Evolutionary conservation across 2,113 vertebrate genomes (phyloP), one percentile per base, ranked within the genome.

Genomic region (Passerina amoena): DNA sequence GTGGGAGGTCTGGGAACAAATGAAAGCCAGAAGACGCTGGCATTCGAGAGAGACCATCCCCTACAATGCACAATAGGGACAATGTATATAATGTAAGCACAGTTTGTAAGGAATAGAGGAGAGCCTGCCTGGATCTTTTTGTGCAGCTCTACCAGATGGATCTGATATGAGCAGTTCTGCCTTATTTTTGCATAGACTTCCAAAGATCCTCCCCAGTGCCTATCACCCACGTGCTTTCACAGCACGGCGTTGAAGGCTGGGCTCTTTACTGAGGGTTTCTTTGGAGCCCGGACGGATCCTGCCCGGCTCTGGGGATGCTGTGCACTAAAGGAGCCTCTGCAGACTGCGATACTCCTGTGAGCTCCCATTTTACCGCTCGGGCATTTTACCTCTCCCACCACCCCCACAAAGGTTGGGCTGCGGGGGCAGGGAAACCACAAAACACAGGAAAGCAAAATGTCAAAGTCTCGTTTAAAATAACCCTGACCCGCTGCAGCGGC

Each of bases 1-100:
- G 96, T 97, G 96, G 96, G 96, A 97, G 96, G 96, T 97, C 96
- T 88, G 88, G 24, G 93, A 93, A 92, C 93, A 95, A 96, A 97
- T 82, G 96, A 96, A 96, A 95, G 93, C 96, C 93, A 86, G 78
- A 92, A 96, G 85, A 95, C 5, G 64, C 85, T 94, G 85, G 69
- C 60, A 64, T 86, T 81, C 30, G 86, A 90, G 78, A 94, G 95
- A 86, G 80, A 22, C 85, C 88, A 79, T 96, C 90, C 88, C 80
- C 86, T 96, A 61, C 92, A 93, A 90, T 30, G 88, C 94, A 96
- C 94, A 96, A 96, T 47, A 56, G 95, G 82, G 80, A 96, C 88
- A 60, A 88, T 8, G 77, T 66, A 76, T n/a, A 60, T 14, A 50
- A 88, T 61, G 85, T 53, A 50, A 85, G 81, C 63, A 35, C 6